Percentiles rank a stretch among this genome's conserved stretches.
Conservation (phyloP, 2,113 vertebrate genomes). For the Psilopogon haemacephalus region DNA sequence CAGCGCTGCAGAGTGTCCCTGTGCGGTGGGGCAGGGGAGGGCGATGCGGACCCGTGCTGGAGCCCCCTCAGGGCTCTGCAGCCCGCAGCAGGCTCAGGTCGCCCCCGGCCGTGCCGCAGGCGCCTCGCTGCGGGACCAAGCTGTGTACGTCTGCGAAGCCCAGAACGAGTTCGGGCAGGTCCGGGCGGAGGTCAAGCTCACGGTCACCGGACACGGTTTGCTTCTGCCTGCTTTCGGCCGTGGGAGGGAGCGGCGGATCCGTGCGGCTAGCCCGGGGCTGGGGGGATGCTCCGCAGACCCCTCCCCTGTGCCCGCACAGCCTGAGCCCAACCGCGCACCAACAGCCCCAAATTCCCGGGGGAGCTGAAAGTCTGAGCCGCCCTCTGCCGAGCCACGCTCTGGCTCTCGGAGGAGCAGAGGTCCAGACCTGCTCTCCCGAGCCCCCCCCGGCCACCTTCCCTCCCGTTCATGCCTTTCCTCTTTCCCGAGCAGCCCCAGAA, state of each 20-base stretch:
- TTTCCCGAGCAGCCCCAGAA: constrained; percentile 77
- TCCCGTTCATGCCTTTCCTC: neutral
- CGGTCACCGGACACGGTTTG: constrained; percentile 84
- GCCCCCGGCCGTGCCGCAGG: constrained; percentile 54
- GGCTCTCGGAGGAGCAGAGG: neutral
- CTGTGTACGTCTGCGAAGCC: constrained; percentile 85
- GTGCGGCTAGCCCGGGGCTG: neutral
- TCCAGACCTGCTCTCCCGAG: neutral
- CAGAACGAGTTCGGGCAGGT: constrained; percentile 85
- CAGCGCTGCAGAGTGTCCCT: no score
- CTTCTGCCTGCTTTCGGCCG: neutral
- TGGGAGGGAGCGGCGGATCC: neutral
- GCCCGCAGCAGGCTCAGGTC: neutral
- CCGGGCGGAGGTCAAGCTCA: constrained; percentile 76
- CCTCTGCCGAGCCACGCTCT: neutral
- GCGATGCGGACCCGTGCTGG: no score
- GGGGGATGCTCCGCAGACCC: neutral
- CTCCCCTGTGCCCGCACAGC: neutral
- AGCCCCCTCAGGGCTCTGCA: fast-evolving
- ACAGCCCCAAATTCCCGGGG: neutral
- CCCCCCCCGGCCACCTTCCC: fast-evolving
- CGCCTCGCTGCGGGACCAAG: constrained; percentile 83
- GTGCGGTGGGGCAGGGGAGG: no score
- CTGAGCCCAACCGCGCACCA: fast-evolving
- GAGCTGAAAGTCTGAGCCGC: fast-evolving